Evolutionary conservation across 2,113 vertebrate genomes (phyloP).

Genomic region (Herpetotheres cachinnans): DNA sequence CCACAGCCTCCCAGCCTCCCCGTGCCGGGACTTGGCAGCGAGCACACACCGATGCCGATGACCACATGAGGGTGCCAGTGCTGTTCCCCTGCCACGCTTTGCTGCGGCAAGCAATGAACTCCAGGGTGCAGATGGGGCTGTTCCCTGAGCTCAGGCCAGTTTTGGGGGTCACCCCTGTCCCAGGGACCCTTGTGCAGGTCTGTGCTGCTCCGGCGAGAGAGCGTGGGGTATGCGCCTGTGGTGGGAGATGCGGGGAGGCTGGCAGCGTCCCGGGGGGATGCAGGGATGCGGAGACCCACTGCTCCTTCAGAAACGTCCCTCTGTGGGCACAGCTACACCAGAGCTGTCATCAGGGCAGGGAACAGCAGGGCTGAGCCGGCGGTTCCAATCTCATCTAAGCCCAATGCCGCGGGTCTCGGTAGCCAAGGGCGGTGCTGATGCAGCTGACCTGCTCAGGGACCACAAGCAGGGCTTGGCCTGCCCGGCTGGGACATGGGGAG

Average conservation of each 20-base stretch:
- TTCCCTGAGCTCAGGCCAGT: background rate
- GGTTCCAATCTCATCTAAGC: background rate
- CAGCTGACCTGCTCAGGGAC: background rate
- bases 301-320: background rate
- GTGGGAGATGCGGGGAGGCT: background rate
- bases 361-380: background rate
- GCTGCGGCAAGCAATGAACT: background rate
- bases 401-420: too few species aligned
- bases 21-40: accelerated
- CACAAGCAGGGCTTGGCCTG: background rate
- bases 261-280: too few species aligned
- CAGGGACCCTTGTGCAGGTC: background rate
- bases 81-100: background rate
- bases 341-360: background rate
- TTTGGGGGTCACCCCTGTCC: background rate
- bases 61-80: constrained; percentile 61
- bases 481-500: background rate
- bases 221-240: accelerated
- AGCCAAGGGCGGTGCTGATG: background rate
- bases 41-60: background rate
- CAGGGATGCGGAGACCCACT: background rate
- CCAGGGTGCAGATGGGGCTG: background rate
- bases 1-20: too few species aligned
- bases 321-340: background rate
- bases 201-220: background rate